A percentile compares a stretch with the other conserved stretches of the same genome.
phyloP scores from a whole-genome alignment of 2,113 vertebrate species.

The Brachyistius frenatus region DNA sequence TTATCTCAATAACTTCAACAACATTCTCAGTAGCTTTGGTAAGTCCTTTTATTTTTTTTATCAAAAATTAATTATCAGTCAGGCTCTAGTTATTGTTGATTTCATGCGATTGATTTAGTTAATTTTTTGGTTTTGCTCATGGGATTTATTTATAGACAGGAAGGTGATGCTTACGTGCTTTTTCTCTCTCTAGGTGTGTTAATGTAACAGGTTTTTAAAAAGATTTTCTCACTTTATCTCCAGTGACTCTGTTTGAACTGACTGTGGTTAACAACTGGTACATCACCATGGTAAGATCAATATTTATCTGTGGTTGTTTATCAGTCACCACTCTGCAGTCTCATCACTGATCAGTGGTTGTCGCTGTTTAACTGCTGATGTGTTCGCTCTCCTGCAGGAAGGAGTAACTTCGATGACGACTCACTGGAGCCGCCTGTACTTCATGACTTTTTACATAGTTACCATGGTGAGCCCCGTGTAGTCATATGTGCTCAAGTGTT shows the following conservation, averaged over 20 bases:
- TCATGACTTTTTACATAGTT: constrained; percentile 99
- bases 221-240: constrained; percentile 16
- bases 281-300: constrained; percentile 94
- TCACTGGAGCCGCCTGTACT: constrained; percentile 98
- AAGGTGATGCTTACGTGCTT: neutral
- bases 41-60: constrained; percentile 20
- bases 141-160: neutral
- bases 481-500: neutral
- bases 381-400: constrained; percentile 85
- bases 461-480: constrained; percentile 90
- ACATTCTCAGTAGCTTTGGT: constrained; percentile 98
- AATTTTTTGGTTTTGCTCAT: neutral
- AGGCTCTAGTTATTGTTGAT: too few species aligned
- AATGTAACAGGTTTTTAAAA: neutral
- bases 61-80: too few species aligned
- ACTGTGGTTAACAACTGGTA: constrained; percentile 99
- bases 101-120: too few species aligned
- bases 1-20: constrained; percentile 99
- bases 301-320: neutral
- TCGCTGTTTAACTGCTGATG: constrained; percentile 25
- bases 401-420: constrained; percentile 95
- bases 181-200: neutral
- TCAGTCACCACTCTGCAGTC: neutral
- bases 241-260: constrained; percentile 97
- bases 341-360: neutral